phyloP scores from a whole-genome alignment of 2,113 vertebrate genomes.

The Hyaena hyaena region DNA sequence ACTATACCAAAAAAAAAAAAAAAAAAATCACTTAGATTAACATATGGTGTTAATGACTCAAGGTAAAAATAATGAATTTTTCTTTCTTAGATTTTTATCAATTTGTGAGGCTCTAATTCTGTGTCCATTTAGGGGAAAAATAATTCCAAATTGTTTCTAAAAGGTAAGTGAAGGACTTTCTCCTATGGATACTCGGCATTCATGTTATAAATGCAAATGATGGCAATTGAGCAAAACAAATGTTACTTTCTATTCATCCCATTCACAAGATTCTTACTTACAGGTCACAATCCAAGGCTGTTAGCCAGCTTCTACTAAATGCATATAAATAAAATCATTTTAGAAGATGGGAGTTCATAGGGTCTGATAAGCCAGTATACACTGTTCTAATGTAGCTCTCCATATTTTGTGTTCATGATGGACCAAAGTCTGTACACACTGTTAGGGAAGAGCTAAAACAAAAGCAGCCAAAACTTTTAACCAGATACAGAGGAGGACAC shows the following conservation, averaged over 20 bases:
- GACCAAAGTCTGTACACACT: neutral
- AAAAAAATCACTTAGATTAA: neutral
- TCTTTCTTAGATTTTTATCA: conserved; percentile 26
- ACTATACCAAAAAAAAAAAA: too few species aligned
- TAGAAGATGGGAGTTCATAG: neutral
- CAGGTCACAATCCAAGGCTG: neutral
- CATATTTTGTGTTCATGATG: neutral
- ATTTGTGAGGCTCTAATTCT: neutral
- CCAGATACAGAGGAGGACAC: neutral
- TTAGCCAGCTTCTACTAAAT: conserved; percentile 8
- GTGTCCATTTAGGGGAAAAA: neutral
- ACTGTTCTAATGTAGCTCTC: neutral
- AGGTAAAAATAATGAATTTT: conserved; percentile 2
- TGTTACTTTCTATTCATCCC: neutral
- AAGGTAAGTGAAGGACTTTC: neutral
- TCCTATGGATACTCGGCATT: neutral
- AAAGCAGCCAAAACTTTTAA: conserved; percentile 41
- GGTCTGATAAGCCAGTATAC: neutral
- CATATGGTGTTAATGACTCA: neutral
- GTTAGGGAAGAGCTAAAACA: neutral
- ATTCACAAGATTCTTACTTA: neutral
- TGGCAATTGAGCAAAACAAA: neutral
- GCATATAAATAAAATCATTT: neutral
- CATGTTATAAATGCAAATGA: neutral
- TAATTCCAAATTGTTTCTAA: conserved; percentile 27